Evolutionary conservation across 2,113 vertebrate genomes (phyloP).

Genomic region (Cinclus cinclus): DNA sequence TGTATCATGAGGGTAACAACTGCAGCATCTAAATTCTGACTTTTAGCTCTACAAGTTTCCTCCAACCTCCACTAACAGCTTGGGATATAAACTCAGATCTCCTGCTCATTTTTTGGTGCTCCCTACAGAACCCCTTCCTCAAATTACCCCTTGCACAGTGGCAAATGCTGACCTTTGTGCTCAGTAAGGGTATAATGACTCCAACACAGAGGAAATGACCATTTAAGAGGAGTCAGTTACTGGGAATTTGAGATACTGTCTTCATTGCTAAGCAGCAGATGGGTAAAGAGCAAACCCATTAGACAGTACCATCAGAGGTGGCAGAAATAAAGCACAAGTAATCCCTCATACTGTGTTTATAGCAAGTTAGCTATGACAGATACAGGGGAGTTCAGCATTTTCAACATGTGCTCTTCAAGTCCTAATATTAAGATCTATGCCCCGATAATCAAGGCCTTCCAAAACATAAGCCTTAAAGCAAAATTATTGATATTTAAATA

Average conservation of each 20-base stretch:
- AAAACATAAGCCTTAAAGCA: background rate
- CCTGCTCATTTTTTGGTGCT: background rate
- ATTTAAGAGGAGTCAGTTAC: background rate
- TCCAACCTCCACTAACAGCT: background rate
- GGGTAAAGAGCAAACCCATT: background rate
- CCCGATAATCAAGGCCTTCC: background rate
- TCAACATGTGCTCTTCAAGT: background rate
- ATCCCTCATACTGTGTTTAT: background rate
- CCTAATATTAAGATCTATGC: background rate
- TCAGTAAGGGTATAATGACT: background rate
- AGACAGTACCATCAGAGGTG: background rate
- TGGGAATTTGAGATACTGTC: background rate
- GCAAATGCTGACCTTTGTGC: background rate
- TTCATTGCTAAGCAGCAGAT: background rate
- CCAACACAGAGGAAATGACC: background rate
- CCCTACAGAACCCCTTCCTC: background rate
- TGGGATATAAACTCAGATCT: background rate
- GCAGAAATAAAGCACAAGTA: background rate
- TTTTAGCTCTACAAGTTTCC: background rate
- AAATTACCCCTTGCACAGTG: background rate
- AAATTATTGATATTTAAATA: background rate
- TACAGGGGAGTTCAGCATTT: background rate
- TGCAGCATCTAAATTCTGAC: background rate
- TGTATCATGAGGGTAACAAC: background rate
- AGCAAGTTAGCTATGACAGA: background rate